Evolutionary conservation across 2,888 invertebrate species (phyloP), one percentile per base, ranked within the genome.

Genomic region (Microctonus aethiopoides): DNA sequence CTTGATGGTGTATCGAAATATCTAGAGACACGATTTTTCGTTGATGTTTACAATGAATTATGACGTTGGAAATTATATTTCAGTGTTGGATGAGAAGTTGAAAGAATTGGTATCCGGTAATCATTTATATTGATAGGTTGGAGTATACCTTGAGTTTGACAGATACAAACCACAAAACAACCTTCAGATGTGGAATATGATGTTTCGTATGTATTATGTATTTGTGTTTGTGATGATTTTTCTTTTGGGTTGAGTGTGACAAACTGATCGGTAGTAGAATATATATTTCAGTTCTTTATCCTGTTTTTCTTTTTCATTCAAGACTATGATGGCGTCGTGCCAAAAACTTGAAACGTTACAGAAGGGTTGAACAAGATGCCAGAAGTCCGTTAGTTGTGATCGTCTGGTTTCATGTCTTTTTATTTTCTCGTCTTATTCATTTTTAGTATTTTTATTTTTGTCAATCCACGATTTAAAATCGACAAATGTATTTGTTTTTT

Each of bases 351-450:
- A 13, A 32, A 34, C 10, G 24, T 32, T 57, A 16, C 20, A 57
- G 57, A 57, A 57, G 57, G 34, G 22, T 57, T 57, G 32, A 34
- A 46, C 46, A 46, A 46, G 46, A 46, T 46, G 46, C 46, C 16
- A 46, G 46, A 9, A 46, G 46, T 46, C 46, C 46, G 46, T 46
- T 16, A 46, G 16, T 46, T 46, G 46, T 46, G 46, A 46, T 46
- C 16, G 16, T 46, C 46, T n/a, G 16, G 16, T 46, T 46, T 16
- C 6, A 5, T 36, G n/a, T n/a, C 7, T 6, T 7, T n/a, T n/a
- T 46, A n/a, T 36, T 10, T 36, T 36, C 10, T 10, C 1, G 1
- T 36, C 10, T 36, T 36, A 9, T 36, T 10, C 36, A 10, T 10
- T 10, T n/a, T n/a, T 46, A 29, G 3, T 29, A 5, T 29, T 29